phyloP scores from a whole-genome alignment of 2,888 invertebrate genomes.

The Phyllotreta cruciferae region DNA sequence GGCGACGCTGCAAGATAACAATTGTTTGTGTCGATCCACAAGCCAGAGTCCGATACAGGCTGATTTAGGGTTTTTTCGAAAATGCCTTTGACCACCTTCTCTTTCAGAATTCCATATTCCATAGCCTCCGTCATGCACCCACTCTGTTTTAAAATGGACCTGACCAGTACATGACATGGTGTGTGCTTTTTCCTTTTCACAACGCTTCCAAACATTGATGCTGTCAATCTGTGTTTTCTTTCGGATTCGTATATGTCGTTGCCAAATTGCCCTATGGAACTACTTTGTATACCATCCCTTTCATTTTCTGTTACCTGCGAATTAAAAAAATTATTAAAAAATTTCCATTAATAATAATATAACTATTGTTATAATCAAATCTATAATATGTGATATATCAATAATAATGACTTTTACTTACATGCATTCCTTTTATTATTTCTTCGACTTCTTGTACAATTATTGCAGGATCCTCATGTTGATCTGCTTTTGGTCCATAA shows the following conservation, averaged over 20 bases:
- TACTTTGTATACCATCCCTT: constrained; percentile 2
- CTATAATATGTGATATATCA: no score
- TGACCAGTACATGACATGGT: constrained; percentile 28
- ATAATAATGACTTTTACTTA: no score
- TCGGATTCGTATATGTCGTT: constrained; percentile 25
- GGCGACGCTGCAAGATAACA: constrained; percentile 6
- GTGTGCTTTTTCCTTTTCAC: constrained; percentile 28
- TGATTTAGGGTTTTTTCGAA: not conserved
- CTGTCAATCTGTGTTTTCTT: constrained; percentile 31
- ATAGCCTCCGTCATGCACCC: constrained; percentile 30
- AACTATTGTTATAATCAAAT: no score
- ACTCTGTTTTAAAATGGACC: constrained; percentile 6
- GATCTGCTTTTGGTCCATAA: no score
- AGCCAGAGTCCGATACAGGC: constrained; percentile 4
- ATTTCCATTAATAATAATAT: no score
- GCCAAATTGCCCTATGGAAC: constrained; percentile 31
- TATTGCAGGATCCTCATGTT: no score
- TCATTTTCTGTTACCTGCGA: constrained; percentile 5
- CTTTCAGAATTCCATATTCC: constrained; percentile 34
- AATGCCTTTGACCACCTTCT: constrained; percentile 21
- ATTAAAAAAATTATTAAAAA: no score
- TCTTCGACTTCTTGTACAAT: no score
- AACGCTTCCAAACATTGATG: constrained; percentile 34
- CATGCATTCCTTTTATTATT: no score
- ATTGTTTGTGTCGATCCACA: constrained; percentile 10